Base-by-base conservation (phyloP, 2,113 vertebrate species). In the Montifringilla adamsi region DNA sequence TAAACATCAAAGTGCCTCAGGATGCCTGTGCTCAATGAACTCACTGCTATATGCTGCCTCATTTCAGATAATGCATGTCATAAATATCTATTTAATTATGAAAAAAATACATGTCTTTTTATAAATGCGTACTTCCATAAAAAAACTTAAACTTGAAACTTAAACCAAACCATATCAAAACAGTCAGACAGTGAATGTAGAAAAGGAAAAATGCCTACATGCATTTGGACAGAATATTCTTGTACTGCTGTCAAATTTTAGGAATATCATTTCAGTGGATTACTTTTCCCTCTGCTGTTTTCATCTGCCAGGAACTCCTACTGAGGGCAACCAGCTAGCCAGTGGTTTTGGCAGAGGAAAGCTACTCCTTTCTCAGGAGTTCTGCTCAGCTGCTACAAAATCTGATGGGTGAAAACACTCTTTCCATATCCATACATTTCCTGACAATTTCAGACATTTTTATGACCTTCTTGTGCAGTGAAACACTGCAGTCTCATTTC, bases 321-420 rank as follows among this genome's bases (percentile, higher is more conserved):
- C 56, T 78, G 80, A 84, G 87, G 64, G 63, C 60, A 89, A 70
- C 30, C 60, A 91, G 33, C 10, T 79, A 85, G 63, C 84, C 50
- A 44, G 46, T 41, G 43, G 1, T 59, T 86, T 87, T 89, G 66
- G 73, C 60, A 89, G 64, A 84, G 30, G 14, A 88, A 86, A 75
- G 27, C 21, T 85, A 27, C 35, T 94, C 15, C 58, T 64, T 92
- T 84, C 56, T 92, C 52, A 83, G 58, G 68, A 86, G 43, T 68
- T 93, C 64, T 86, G 50, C 63, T 85, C 59, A 87, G 68, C 63
- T 72, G 68, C 89, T 86, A 43, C 64, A 86, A 88, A 90, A 92
- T 90, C 67, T 86, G 76, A 84, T 77, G 63, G 28, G 43, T 63
- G 35, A 89, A 81, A 92, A 75, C 37, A 67, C 35, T 74, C 22